Percentiles rank a stretch among this genome's conserved stretches.
These are phyloP conservation scores for Lutraria lutraria DNA, from an alignment of 2,888 invertebrate genomes.

Conservation along the genomic window DNA sequence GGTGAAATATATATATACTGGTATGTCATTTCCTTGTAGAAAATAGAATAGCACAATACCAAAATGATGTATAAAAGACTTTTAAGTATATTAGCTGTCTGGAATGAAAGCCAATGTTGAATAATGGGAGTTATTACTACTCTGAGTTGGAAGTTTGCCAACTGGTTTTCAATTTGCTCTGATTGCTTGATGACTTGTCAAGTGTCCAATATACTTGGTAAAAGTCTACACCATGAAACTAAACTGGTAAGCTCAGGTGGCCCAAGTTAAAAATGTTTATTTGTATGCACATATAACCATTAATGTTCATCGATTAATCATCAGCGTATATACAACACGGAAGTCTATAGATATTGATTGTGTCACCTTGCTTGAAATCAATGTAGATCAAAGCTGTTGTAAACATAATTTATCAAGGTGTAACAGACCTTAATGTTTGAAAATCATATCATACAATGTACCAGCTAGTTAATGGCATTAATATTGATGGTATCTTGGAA, in stretches of 20 bases:
- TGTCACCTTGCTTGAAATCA: not conserved
- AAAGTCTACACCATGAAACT: not conserved
- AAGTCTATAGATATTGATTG: not conserved
- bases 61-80: not conserved
- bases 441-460: too few species aligned
- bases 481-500: too few species aligned
- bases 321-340: not conserved
- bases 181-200: slow-evolving; percentile 16
- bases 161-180: slow-evolving; percentile 13
- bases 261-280: too few species aligned
- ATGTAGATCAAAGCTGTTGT: too few species aligned
- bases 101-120: slow-evolving; percentile 1
- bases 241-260: too few species aligned
- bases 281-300: not conserved
- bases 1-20: not conserved
- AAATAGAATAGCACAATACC: not conserved
- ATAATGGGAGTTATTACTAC: slow-evolving; percentile 15
- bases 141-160: not conserved
- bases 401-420: too few species aligned
- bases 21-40: not conserved
- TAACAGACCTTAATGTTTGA: too few species aligned
- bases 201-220: not conserved
- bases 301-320: not conserved
- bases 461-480: too few species aligned
- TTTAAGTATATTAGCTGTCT: not conserved